These are phyloP conservation scores for Onychorhynchus coronatus DNA, from an alignment of 2,113 vertebrate genomes.

Conservation along the genomic window DNA sequence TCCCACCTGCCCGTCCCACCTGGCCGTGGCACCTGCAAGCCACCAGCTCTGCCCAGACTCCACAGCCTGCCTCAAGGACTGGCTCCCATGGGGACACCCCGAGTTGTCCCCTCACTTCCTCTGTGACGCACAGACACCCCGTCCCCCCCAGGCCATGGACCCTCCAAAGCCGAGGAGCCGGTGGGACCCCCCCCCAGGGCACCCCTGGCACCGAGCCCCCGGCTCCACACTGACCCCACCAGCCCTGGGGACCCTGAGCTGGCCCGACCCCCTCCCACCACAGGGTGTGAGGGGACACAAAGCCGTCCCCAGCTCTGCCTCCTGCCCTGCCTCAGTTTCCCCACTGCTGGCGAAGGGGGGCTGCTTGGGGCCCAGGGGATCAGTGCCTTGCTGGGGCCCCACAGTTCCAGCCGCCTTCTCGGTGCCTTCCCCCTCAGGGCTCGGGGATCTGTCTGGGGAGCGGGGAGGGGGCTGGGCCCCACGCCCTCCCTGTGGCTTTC, in stretches of 20 bases:
- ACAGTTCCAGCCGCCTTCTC: fast-evolving
- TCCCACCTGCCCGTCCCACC: neutral
- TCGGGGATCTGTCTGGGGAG: neutral
- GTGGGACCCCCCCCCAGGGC: neutral
- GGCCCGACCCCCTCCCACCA: fast-evolving
- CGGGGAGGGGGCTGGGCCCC: neutral
- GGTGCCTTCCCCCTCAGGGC: neutral
- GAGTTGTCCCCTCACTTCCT: neutral
- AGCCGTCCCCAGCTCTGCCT: neutral
- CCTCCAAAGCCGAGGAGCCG: fast-evolving
- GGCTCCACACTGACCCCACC: neutral
- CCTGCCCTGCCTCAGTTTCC: neutral
- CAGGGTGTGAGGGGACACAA: neutral
- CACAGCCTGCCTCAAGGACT: neutral
- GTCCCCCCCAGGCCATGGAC: fast-evolving
- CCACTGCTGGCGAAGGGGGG: neutral
- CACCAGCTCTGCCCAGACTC: neutral
- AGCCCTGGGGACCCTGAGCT: neutral
- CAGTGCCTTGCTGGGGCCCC: conserved; percentile 15
- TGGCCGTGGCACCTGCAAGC: neutral
- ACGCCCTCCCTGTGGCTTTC: neutral
- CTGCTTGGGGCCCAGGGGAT: neutral
- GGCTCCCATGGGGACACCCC: neutral
- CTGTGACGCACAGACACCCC: neutral
- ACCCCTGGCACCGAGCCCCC: neutral